A percentile compares a stretch with the other conserved stretches of the same genome.
Conservation (phyloP, 2,888 invertebrate species). For the Dryomyza anilis region DNA sequence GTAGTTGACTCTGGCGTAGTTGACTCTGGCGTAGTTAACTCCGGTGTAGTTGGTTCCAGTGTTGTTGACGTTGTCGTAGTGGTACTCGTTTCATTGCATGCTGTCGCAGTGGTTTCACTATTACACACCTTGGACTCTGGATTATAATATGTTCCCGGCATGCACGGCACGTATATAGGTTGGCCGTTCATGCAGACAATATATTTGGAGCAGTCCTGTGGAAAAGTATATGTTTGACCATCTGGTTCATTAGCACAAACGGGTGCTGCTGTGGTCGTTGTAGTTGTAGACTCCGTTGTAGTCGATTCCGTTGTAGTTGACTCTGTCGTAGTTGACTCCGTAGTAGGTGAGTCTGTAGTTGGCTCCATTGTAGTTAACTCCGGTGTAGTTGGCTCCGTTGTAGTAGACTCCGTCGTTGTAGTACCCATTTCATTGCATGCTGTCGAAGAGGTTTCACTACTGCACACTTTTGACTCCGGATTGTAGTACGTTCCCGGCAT, state of each 20-base stretch:
- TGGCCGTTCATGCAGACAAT: constrained; percentile 17
- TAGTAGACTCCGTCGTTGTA: background rate
- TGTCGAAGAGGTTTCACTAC: background rate
- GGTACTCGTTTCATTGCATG: background rate
- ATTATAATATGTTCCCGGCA: constrained; percentile 17
- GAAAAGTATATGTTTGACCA: constrained; percentile 2
- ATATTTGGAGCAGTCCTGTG: constrained; percentile 19
- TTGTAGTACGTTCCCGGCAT: constrained; percentile 14
- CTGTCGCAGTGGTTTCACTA: background rate
- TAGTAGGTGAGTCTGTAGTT: background rate
- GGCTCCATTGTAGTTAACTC: background rate
- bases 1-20: background rate
- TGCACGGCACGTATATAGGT: background rate
- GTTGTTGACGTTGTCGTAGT: background rate
- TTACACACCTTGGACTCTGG: constrained; percentile 4
- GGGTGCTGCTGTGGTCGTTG: too few relatives aligned
- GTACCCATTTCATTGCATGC: constrained; percentile 3
- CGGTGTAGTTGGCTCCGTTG: background rate
- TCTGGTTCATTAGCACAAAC: constrained; percentile 14
- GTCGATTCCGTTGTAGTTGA: background rate
- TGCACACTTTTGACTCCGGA: constrained; percentile 13
- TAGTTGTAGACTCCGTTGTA: background rate
- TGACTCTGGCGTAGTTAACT: background rate
- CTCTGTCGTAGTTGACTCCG: background rate
- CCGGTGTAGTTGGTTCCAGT: background rate